Base-by-base conservation (phyloP, 2,888 invertebrate species). In the Blera fallax region DNA sequence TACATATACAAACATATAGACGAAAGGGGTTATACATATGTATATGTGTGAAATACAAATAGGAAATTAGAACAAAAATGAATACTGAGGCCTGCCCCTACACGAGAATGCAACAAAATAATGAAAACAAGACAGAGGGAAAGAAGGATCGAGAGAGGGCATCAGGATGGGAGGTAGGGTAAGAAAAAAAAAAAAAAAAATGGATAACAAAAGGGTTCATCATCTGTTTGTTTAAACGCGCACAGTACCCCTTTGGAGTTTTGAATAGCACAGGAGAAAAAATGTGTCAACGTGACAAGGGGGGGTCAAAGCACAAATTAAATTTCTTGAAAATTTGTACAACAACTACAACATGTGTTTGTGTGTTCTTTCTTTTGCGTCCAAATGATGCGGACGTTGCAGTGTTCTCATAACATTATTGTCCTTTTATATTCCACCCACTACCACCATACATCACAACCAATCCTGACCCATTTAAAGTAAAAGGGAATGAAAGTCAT, bases 351-450 rank as follows among this genome's bases (percentile, higher is more conserved):
- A 7, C 32, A 32, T 10, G 10, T 50, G n/a, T 3, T 7, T n/a
- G 24, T 54, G 3, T 56, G 29, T 56, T n/a, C n/a, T n/a, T n/a
- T n/a, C n/a, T n/a, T n/a, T 56, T 56, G 32, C 56, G 34, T 18
- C 11, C 56, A 34, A 18, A 34, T 29, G 14, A 58, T 58, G 58
- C 48, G 58, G 50, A 50, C 58, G 14, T 60, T 72, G 73, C 62
- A 62, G 60, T 52, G 21, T 40, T 52, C 29, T 40, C 29, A 40
- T 29, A 29, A 29, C n/a, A 40, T 18, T 62, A 62, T 62, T 52
- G 29, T 52, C 14, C 29, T 62, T 72, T 27, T 18, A n/a, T 18
- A n/a, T 3, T 2, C 14, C 14, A 14, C 40, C 40, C 40, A 14
- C 11, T 14, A 37, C 8, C 37, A 40, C n/a, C n/a, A n/a, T n/a